Conservation (phyloP, 2,113 vertebrate genomes). For the Toxostoma redivivum region DNA sequence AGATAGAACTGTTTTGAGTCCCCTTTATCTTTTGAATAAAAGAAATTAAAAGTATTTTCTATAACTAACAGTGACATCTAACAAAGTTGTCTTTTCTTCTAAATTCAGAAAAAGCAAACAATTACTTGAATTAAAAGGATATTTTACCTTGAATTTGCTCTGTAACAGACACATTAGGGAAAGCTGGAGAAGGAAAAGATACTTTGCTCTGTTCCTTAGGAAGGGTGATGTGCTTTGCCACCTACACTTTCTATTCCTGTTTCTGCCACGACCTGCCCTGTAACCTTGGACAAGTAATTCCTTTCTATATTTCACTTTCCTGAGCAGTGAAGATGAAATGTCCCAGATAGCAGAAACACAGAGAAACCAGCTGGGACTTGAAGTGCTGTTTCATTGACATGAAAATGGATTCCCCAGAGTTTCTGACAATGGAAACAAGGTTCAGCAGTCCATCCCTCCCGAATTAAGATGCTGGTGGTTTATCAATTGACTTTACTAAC, state of each 20-base stretch:
- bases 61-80: neutral
- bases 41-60: neutral
- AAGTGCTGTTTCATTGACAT: neutral
- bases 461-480: neutral
- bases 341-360: neutral
- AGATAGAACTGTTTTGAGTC: conserved; percentile 39
- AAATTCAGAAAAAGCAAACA: neutral
- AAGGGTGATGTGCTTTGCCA: neutral
- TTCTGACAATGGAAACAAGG: neutral
- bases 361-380: neutral
- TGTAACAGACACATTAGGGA: neutral
- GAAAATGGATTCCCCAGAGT: neutral
- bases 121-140: neutral
- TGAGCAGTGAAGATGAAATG: neutral
- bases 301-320: neutral
- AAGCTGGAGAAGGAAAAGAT: neutral
- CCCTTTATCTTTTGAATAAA: conserved; percentile 8
- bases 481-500: neutral
- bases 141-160: neutral
- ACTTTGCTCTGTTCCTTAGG: neutral
- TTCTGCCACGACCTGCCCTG: neutral
- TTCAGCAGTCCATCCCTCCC: neutral
- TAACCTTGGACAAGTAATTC: neutral
- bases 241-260: neutral
- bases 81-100: neutral